Conservation (phyloP, 2,113 vertebrate genomes). For the Ceuthmochares aereus region DNA sequence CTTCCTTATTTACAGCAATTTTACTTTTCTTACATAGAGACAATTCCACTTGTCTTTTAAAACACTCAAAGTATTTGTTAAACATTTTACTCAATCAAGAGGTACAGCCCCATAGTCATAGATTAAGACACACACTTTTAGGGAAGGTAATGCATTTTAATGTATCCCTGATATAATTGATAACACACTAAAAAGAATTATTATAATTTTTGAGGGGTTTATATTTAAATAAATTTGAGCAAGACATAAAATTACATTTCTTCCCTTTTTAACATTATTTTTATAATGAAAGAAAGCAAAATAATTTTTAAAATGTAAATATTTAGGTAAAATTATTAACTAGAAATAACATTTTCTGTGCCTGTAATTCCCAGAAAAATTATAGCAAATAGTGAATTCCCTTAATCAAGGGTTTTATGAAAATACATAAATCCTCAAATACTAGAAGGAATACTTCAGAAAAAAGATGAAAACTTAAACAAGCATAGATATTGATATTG, state of each 20-base stretch:
- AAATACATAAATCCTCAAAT: not conserved
- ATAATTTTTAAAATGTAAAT: not conserved
- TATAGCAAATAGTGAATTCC: not conserved
- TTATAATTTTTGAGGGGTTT: not conserved
- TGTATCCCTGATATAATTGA: not conserved
- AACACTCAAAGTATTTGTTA: not conserved
- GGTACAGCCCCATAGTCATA: not conserved
- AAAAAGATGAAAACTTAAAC: not conserved
- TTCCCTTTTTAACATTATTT: not conserved
- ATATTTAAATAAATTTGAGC: not conserved
- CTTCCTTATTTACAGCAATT: constrained; percentile 68
- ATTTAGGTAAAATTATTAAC: not conserved
- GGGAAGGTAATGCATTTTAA: not conserved
- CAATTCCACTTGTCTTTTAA: constrained; percentile 6
- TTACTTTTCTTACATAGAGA: constrained; percentile 41
- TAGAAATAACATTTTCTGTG: not conserved
- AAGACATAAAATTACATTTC: not conserved
- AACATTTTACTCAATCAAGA: constrained; percentile 12
- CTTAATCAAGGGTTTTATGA: not conserved
- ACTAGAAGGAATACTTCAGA: not conserved
- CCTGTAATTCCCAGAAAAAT: not conserved
- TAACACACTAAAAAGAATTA: not conserved
- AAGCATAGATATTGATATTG: not conserved
- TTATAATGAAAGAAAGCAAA: not conserved
- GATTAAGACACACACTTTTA: not conserved